Evolutionary conservation across 1,140 invertebrate species (phyloP).

Genomic region (Achatina immaculata): DNA sequence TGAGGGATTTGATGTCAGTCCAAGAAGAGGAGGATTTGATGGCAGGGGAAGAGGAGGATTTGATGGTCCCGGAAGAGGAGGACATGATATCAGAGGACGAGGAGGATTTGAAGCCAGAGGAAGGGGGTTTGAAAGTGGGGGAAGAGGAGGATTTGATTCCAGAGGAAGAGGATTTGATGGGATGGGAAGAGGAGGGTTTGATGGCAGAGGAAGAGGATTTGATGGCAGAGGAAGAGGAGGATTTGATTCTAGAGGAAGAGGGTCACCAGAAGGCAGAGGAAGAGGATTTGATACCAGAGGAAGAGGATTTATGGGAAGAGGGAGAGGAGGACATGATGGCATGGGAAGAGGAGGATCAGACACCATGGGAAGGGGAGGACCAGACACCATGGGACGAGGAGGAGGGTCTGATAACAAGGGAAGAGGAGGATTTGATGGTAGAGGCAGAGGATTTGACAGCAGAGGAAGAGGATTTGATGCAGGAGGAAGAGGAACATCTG

Average conservation of each 20-base stretch:
- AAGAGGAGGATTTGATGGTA: neutral
- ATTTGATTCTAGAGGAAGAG: neutral
- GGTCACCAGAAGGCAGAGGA: neutral
- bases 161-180: neutral
- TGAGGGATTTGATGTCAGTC: neutral
- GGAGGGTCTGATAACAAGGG: neutral
- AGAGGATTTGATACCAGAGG: neutral
- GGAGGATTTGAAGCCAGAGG: neutral
- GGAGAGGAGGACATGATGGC: neutral
- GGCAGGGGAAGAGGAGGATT: neutral
- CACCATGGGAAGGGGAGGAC: neutral
- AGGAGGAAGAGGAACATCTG: conserved; percentile 3
- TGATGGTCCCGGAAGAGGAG: neutral
- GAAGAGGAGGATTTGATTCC: neutral
- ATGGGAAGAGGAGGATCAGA: neutral
- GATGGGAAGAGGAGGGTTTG: neutral
- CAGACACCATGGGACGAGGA: neutral
- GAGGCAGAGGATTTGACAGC: neutral
- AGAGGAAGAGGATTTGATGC: neutral
- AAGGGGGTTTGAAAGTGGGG: neutral
- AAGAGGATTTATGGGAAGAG: neutral
- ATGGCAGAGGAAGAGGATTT: neutral
- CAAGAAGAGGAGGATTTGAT: neutral
- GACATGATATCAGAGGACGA: neutral
- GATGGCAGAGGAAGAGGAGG: conserved; percentile 11